phyloP scores from a whole-genome alignment of 2,888 invertebrate genomes.

The Yponomeuta malinellus region DNA sequence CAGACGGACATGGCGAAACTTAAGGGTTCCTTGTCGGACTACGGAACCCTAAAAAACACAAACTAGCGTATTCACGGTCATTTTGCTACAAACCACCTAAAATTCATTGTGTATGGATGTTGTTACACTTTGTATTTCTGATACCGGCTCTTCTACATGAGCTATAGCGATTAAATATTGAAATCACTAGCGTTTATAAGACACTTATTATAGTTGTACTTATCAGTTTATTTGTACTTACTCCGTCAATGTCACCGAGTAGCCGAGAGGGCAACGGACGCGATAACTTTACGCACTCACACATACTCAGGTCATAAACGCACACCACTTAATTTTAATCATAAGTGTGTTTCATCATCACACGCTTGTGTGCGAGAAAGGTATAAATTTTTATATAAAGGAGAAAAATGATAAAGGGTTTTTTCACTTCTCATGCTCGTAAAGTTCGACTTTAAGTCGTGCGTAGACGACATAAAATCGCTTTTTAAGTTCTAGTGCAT shows the following conservation, averaged over 20 bases:
- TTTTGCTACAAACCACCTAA: no score
- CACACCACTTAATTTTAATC: slow-evolving; percentile 29
- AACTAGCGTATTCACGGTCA: no score
- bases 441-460: no score
- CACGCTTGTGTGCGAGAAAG: slow-evolving; percentile 28
- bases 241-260: slow-evolving; percentile 73
- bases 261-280: slow-evolving; percentile 69
- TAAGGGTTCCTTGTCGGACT: no score
- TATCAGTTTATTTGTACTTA: slow-evolving; percentile 63
- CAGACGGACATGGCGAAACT: no score
- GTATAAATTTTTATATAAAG: slow-evolving; percentile 50
- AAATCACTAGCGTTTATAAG: background rate
- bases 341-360: slow-evolving; percentile 33
- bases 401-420: slow-evolving; percentile 18
- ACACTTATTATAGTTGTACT: slow-evolving; percentile 32
- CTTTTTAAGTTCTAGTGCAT: no score
- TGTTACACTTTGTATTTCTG: no score
- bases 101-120: no score
- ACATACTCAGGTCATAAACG: slow-evolving; percentile 37
- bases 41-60: no score
- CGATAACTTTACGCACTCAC: slow-evolving; percentile 53
- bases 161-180: no score
- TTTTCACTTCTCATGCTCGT: background rate
- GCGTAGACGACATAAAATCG: no score
- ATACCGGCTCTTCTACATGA: no score